These are phyloP conservation scores for Anguilla japonica DNA, from an alignment of 2,113 vertebrate species.

Conservation along the genomic window DNA sequence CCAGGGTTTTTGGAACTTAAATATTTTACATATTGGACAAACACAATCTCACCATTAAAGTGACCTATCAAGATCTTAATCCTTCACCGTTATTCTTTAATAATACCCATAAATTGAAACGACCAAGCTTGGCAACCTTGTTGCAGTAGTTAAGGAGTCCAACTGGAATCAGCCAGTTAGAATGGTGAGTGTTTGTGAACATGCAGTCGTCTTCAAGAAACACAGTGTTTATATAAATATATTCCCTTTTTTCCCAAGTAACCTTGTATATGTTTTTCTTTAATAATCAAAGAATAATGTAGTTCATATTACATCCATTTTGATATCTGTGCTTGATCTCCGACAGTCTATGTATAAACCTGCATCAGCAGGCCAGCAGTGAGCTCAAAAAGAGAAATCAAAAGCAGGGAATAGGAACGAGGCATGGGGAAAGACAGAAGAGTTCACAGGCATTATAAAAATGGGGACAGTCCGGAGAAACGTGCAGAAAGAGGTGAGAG, in stretches of 20 bases:
- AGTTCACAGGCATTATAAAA: conserved; percentile 11
- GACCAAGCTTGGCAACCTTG: not conserved
- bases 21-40: not conserved
- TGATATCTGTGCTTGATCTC: not conserved
- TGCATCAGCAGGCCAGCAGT: not conserved
- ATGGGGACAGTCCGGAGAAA: conserved; percentile 21
- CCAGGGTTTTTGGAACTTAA: not conserved
- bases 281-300: not conserved
- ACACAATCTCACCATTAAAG: not conserved
- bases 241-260: not conserved
- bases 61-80: not conserved
- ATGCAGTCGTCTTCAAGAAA: conserved; percentile 6
- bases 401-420: not conserved
- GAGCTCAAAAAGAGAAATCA: not conserved
- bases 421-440: conserved; percentile 2
- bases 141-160: not conserved
- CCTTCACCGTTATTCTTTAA: not conserved
- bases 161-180: not conserved
- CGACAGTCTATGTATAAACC: not conserved
- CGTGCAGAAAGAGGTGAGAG: conserved; percentile 29
- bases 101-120: not conserved
- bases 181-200: not conserved
- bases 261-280: not conserved
- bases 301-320: not conserved
- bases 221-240: not conserved